Evolutionary conservation across 2,888 invertebrate genomes (phyloP), one percentile per base, ranked within the genome.

Genomic region (Drosophila nr. perissopoda): DNA sequence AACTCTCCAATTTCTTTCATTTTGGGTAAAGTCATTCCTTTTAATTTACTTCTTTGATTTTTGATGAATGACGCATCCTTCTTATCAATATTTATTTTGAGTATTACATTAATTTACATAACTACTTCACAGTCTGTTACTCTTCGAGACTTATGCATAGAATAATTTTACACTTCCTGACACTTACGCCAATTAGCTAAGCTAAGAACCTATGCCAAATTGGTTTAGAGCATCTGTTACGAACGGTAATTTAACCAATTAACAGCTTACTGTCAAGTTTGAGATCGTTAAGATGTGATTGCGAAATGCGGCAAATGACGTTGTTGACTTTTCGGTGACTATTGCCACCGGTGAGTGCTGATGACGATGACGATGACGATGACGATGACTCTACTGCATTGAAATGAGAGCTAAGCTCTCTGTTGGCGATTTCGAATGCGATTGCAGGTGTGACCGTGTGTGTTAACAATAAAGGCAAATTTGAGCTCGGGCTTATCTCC

Each of bases 401-500:
- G 36, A 60, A 77, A 79, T 74, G 62, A 54, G 75, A 72, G 76
- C 72, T 80, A 51, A 76, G 76, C 72, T 42, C 5, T 10, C 18
- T 3, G 18, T 7, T 25, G 8, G 46, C 46, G 46, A 46, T 46
- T 21, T 16, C 21, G 46, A 21, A 16, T 21, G 46, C 29, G 31
- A 21, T 57, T 54, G 67, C 76, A 62, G 60, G 63, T 69, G 49
- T 51, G 46, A 46, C 46, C 25, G 64, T 64, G 56, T 42, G 57
- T 48, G 42, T 38, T 79, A 80, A 79, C 78, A 76, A 80, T 80
- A 48, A 51, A 46, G 56, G 64, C 48, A 76, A 79, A 79, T 79
- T 78, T 76, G 72, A 59, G 80, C 18, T 46, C 48, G 31, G 21
- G 80, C 80, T 79, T 80, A 79, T 72, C 78, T 76, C 52, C 69